phyloP scores from a whole-genome alignment of 1,140 invertebrate species.

The Caenorhabditis latens region DNA sequence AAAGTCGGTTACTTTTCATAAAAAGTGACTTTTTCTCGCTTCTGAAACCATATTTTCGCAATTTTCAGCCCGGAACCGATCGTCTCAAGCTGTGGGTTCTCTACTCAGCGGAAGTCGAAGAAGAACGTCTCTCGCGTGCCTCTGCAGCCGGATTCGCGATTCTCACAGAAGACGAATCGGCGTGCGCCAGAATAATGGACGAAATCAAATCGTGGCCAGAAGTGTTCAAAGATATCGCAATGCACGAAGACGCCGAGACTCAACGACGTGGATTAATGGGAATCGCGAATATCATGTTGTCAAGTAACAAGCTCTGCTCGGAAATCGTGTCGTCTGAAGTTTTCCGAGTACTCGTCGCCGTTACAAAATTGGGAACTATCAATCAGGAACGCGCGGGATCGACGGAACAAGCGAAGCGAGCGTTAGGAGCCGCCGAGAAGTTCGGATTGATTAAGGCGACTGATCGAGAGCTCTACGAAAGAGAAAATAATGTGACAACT shows the following conservation, averaged over 20 bases:
- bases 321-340: conserved; percentile 74
- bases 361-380: conserved; percentile 72
- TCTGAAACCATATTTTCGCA: no score
- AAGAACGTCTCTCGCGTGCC: conserved; percentile 72
- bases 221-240: conserved; percentile 68
- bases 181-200: conserved; percentile 65
- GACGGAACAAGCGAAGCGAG: conserved; percentile 69
- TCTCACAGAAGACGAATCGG: conserved; percentile 71
- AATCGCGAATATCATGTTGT: conserved; percentile 75
- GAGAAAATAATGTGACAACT: conserved; percentile 60
- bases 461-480: conserved; percentile 71
- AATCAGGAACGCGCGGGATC: conserved; percentile 68
- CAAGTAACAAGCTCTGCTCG: conserved; percentile 71
- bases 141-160: conserved; percentile 75
- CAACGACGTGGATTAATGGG: conserved; percentile 75
- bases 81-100: conserved; percentile 76
- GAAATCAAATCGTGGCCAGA: conserved; percentile 68
- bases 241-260: conserved; percentile 70
- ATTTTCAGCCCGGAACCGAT: conserved; percentile 72
- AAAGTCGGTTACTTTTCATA: no score
- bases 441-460: conserved; percentile 73
- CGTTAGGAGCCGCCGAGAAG: conserved; percentile 72
- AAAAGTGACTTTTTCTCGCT: no score
- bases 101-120: conserved; percentile 74
- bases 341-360: conserved; percentile 74